Evolutionary conservation across 2,113 vertebrate genomes (phyloP).

Genomic region (Trichomycterus rosablanca): DNA sequence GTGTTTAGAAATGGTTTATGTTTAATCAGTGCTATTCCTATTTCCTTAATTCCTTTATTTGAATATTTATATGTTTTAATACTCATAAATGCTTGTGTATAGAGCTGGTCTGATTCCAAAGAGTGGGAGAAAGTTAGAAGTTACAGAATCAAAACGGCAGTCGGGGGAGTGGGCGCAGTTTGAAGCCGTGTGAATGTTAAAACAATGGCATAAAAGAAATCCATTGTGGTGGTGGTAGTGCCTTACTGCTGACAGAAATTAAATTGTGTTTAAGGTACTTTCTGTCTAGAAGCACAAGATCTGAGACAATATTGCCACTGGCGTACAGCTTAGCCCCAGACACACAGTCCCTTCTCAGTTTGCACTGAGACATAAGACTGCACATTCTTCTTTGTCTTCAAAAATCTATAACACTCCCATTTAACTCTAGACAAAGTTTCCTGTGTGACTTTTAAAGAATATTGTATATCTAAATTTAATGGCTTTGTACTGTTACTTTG

Average conservation of each 20-base stretch:
- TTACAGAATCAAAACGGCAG: slow-evolving; percentile 38
- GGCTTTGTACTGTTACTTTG: slow-evolving; percentile 2
- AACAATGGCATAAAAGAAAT: slow-evolving; percentile 61
- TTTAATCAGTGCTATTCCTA: no score
- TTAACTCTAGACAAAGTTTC: slow-evolving; percentile 26
- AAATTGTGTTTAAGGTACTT: slow-evolving; percentile 70
- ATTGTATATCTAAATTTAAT: slow-evolving; percentile 36
- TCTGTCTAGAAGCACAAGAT: slow-evolving; percentile 64
- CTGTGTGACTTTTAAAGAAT: slow-evolving; percentile 18
- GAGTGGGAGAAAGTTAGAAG: slow-evolving; percentile 36
- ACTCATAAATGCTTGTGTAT: no score
- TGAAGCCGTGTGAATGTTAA: slow-evolving; percentile 38
- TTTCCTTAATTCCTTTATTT: no score
- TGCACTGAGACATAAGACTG: slow-evolving; percentile 29
- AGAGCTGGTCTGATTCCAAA: not conserved
- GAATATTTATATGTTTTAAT: no score
- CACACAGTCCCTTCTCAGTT: slow-evolving; percentile 44
- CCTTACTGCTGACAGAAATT: slow-evolving; percentile 68
- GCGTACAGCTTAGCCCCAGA: slow-evolving; percentile 35
- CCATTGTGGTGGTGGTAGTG: slow-evolving; percentile 63
- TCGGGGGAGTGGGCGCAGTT: slow-evolving; percentile 52
- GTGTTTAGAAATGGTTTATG: not conserved
- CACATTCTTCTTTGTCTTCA: slow-evolving; percentile 33
- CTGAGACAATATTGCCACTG: slow-evolving; percentile 59
- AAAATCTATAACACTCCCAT: slow-evolving; percentile 28